Base-by-base conservation (phyloP, 2,888 invertebrate genomes). In the Julus scandinavius region DNA sequence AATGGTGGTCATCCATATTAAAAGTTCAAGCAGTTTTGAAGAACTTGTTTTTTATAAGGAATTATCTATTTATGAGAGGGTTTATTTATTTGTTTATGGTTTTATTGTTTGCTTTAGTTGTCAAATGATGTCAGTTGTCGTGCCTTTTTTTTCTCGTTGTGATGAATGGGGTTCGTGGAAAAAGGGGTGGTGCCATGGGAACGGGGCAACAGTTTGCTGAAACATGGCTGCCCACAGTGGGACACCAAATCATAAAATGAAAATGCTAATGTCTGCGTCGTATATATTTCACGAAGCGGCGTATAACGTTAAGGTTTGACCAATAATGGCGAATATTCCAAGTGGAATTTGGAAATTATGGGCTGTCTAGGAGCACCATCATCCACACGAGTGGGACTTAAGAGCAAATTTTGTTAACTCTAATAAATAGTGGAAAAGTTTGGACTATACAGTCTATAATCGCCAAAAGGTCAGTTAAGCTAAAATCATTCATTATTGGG, bases 61-160 rank as follows among this genome's bases (percentile, higher is more conserved):
- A 72, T 72, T 72, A 72, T 72, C 72, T 72, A 72, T 72, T 72
- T 72, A 29, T 72, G 72, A 72, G 72, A 29, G 29, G 72, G 72
- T 72, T 72, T 72, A 72, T 72, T 72, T 72, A 72, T 72, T 72
- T 72, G 72, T 72, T 72, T 72, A 72, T 72, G 29, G 72, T 72
- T 72, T 72, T 72, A 72, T 72, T 72, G 72, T 72, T 72, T 72
- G 72, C 72, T 72, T 72, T 72, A 72, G 72, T n/a, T 72, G 72
- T 72, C 72, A 72, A n/a, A 72, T n/a, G 72, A 72, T 72, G 72
- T 72, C 72, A 29, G 72, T 72, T 72, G 72, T 72, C 72, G 72
- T 29, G 29, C 29, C 0, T 29, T 72, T 72, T 72, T 72, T 29
- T 11, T 2, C 9, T 2, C 9, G 20, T 29, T 11, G 72, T 72